A percentile compares a stretch with the other conserved stretches of the same genome.
phyloP scores from a whole-genome alignment of 2,888 invertebrate species.

The Molorchus minor region DNA sequence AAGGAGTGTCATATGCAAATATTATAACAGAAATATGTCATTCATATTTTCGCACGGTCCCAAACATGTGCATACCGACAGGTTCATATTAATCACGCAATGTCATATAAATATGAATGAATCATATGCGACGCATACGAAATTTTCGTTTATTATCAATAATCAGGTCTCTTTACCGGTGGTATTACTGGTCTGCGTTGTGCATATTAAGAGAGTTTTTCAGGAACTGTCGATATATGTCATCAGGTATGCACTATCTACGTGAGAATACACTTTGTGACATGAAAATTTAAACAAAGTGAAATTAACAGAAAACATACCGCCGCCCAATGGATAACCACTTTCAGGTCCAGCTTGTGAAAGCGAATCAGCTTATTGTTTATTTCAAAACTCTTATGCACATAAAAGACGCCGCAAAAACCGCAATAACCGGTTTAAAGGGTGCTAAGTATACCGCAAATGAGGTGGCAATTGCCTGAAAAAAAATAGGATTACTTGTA shows the following conservation, averaged over 20 bases:
- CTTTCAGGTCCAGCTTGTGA: too few species aligned
- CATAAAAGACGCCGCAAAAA: too few species aligned
- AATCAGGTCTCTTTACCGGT: slow-evolving; percentile 21
- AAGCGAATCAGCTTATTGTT: too few species aligned
- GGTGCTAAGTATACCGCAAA: too few species aligned
- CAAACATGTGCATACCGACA: slow-evolving; percentile 46
- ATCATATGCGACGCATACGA: slow-evolving; percentile 39
- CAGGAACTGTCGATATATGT: slow-evolving; percentile 7
- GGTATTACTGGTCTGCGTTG: slow-evolving; percentile 4
- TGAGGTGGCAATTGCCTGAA: too few species aligned
- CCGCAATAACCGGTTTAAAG: too few species aligned
- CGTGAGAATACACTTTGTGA: not conserved
- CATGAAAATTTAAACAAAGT: not conserved
- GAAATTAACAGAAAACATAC: too few species aligned
- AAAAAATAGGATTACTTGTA: too few species aligned
- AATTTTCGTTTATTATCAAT: slow-evolving; percentile 34
- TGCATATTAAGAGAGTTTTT: slow-evolving; percentile 15
- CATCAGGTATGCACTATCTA: not conserved
- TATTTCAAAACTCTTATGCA: too few species aligned
- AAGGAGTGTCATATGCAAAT: slow-evolving; percentile 50
- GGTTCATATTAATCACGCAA: slow-evolving; percentile 46
- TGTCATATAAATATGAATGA: slow-evolving; percentile 53
- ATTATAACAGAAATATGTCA: slow-evolving; percentile 53
- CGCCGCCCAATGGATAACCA: too few species aligned
- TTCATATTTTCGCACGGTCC: slow-evolving; percentile 56